These are phyloP conservation scores for Bucco capensis DNA, from an alignment of 2,113 vertebrate genomes.

Conservation along the genomic window DNA sequence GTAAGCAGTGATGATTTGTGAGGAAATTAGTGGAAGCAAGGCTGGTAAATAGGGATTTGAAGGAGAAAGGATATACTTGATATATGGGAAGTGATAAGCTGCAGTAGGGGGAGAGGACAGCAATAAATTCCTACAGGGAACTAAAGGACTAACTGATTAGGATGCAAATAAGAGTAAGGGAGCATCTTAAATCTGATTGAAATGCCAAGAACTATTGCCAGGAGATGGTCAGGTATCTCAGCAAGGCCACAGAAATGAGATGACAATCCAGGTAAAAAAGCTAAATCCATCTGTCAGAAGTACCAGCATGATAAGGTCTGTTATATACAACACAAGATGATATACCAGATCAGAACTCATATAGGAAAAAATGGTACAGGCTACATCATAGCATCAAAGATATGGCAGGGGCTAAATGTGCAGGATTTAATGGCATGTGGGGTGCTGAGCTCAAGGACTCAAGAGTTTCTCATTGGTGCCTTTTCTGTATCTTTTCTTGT, in stretches of 20 bases:
- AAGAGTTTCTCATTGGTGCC: neutral
- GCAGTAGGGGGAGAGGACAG: neutral
- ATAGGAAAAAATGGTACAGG: fast-evolving
- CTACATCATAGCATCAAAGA: neutral
- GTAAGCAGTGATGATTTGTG: constrained; percentile 22
- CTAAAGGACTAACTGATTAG: neutral
- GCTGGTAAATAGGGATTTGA: constrained; percentile 26
- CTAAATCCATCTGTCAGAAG: neutral
- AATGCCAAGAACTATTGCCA: neutral
- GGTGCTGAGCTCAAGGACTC: neutral
- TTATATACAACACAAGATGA: neutral
- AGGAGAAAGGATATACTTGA: neutral
- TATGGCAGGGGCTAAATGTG: neutral
- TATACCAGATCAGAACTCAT: neutral
- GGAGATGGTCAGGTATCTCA: neutral
- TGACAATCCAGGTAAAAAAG: neutral
- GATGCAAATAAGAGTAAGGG: neutral
- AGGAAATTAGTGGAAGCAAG: neutral
- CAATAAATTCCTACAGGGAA: neutral
- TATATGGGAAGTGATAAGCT: neutral
- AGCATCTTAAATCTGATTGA: constrained; percentile 19
- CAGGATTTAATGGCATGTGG: neutral
- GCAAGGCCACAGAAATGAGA: neutral
- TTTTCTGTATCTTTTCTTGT: neutral
- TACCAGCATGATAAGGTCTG: neutral